phyloP scores from a whole-genome alignment of 1,140 invertebrate genomes.

The Spodoptera litura region DNA sequence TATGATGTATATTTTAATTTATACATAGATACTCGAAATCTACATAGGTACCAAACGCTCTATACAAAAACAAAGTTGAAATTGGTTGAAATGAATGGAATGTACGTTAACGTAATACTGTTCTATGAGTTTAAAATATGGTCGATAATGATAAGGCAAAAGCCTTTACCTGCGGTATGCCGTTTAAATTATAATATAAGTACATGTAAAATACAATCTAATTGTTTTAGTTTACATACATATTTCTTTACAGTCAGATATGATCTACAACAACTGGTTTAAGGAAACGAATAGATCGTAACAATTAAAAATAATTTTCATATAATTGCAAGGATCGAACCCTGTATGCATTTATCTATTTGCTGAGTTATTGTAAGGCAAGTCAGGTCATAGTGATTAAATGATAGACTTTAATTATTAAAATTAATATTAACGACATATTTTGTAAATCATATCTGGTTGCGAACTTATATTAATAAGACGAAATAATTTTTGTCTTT shows the following conservation, averaged over 20 bases:
- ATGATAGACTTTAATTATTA: no score
- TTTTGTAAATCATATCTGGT: background rate
- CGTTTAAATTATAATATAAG: conserved; percentile 35
- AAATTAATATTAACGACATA: no score
- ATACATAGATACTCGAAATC: no score
- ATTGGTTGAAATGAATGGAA: background rate
- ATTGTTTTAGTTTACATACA: conserved; percentile 34
- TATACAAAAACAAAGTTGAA: background rate
- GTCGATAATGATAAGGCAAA: conserved; percentile 5
- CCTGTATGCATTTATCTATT: no score
- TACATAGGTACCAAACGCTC: no score
- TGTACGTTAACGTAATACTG: background rate
- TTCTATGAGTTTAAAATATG: background rate
- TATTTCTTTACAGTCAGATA: conserved; percentile 20
- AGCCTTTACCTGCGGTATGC: conserved; percentile 31
- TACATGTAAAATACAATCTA: conserved; percentile 19
- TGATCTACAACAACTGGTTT: background rate
- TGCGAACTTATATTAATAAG: conserved; percentile 41
- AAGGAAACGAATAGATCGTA: no score
- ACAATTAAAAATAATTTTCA: background rate
- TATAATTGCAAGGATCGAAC: no score
- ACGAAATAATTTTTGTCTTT: conserved; percentile 55
- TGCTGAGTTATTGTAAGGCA: no score
- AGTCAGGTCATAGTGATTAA: no score
- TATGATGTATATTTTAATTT: no score